Conservation (phyloP, 2,888 invertebrate genomes). For the Volucella bombylans region DNA sequence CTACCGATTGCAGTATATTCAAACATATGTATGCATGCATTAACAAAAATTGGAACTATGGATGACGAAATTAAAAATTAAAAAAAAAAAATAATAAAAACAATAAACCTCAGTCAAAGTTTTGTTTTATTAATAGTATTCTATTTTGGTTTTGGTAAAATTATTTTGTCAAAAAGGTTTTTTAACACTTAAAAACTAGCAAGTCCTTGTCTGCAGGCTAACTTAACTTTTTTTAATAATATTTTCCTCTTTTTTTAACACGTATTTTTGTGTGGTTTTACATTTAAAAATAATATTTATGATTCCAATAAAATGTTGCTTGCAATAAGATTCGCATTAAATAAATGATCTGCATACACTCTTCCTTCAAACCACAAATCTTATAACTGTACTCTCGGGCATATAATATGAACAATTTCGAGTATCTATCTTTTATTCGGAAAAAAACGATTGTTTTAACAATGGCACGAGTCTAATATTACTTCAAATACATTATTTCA, state of each 20-base stretch:
- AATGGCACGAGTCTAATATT: conserved; percentile 68
- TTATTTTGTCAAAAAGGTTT: conserved; percentile 66
- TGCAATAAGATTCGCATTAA: conserved; percentile 62
- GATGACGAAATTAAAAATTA: not conserved
- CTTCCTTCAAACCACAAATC: conserved; percentile 63
- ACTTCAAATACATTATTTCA: conserved; percentile 51
- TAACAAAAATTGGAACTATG: conserved; percentile 25
- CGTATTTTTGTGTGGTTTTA: conserved; percentile 63
- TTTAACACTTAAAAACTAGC: conserved; percentile 69
- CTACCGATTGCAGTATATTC: not conserved
- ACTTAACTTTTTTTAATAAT: conserved; percentile 49
- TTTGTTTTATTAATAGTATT: conserved; percentile 71
- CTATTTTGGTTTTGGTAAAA: conserved; percentile 71
- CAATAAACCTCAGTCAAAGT: conserved; percentile 71
- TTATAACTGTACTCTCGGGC: conserved; percentile 44
- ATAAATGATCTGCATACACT: conserved; percentile 53
- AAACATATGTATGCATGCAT: conserved; percentile 32
- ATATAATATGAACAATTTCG: conserved; percentile 41
- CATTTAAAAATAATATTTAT: conserved; percentile 67
- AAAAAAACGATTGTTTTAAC: conserved; percentile 65
- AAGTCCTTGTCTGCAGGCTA: conserved; percentile 73
- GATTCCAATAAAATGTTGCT: conserved; percentile 68
- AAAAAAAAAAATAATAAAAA: conserved; percentile 52
- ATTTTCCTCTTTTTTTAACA: conserved; percentile 53
- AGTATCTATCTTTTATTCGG: conserved; percentile 50